Conservation (phyloP, 2,797 vertebrate species). For the Sebastolobus altivelis region DNA sequence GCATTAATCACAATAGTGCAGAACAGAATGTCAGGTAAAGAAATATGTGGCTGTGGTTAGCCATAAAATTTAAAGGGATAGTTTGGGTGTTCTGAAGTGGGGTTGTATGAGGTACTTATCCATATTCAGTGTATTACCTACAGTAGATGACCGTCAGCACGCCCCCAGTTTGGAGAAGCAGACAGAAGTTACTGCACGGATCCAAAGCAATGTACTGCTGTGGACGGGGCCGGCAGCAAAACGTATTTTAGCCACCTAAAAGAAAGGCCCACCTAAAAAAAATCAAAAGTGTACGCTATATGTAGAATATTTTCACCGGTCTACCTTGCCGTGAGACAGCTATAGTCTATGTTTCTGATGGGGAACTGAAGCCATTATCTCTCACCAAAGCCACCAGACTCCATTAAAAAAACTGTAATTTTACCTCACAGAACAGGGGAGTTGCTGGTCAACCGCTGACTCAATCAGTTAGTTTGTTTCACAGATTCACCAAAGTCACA, state of each 20-base stretch:
- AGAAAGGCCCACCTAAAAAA: neutral
- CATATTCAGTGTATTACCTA: neutral
- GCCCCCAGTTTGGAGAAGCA: neutral
- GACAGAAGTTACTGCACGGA: accelerated
- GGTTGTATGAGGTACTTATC: neutral
- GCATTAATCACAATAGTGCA: conserved; percentile 45
- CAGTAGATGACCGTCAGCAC: neutral
- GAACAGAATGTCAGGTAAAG: conserved; percentile 38
- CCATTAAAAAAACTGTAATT: neutral
- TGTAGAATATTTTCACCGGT: neutral
- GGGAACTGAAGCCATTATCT: neutral
- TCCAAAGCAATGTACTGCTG: neutral
- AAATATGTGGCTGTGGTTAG: conserved; percentile 14
- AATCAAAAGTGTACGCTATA: neutral
- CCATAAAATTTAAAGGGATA: conserved; percentile 12
- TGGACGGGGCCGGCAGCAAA: neutral
- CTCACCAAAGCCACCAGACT: neutral
- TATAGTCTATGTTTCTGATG: accelerated
- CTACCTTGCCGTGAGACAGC: neutral
- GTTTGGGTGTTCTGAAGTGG: neutral
- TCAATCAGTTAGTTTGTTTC: accelerated
- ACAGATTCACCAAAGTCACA: no score
- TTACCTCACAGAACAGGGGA: no score
- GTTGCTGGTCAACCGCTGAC: no score
- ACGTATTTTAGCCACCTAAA: neutral